These are phyloP conservation scores for Diadema setosum DNA, from an alignment of 35 echinoderm and acorn worm species.

Conservation along the genomic window DNA sequence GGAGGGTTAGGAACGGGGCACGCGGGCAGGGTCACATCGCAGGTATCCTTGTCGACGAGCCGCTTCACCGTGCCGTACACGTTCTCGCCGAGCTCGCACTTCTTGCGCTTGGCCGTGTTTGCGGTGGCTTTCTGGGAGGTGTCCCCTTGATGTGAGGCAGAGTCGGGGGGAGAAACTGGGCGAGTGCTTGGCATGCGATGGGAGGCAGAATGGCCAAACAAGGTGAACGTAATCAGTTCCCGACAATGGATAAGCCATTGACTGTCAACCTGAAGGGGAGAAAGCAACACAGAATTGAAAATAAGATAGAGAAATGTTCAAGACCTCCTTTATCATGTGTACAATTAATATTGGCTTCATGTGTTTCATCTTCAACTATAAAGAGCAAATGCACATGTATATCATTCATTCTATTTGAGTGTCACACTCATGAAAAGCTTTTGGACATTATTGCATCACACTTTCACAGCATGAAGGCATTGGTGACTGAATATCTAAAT, in stretches of 20 bases:
- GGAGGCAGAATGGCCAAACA: conserved; percentile 61
- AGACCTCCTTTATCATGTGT: not conserved
- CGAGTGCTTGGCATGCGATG: conserved; percentile 30
- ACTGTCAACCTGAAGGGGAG: conserved; percentile 60
- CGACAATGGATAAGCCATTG: conserved; percentile 90
- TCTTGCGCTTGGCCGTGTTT: conserved; percentile 65
- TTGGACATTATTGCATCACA: too few species aligned
- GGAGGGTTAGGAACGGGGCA: not conserved
- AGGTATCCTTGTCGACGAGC: conserved; percentile 76
- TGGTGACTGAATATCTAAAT: too few species aligned
- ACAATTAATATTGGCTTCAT: not conserved
- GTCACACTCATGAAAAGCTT: too few species aligned
- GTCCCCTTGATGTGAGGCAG: not conserved
- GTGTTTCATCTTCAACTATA: too few species aligned
- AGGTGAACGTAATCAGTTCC: conserved; percentile 63
- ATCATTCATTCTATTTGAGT: too few species aligned
- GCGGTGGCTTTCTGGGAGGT: not conserved
- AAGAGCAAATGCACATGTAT: too few species aligned
- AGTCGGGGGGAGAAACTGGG: conserved; percentile 4
- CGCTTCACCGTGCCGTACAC: conserved; percentile 90
- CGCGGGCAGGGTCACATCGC: not conserved
- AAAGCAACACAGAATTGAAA: not conserved
- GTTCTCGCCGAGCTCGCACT: conserved; percentile 59
- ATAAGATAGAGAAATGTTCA: not conserved
- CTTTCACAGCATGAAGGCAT: too few species aligned